Evolutionary conservation across 2,113 vertebrate species (phyloP).

Genomic region (Cardinalis cardinalis): DNA sequence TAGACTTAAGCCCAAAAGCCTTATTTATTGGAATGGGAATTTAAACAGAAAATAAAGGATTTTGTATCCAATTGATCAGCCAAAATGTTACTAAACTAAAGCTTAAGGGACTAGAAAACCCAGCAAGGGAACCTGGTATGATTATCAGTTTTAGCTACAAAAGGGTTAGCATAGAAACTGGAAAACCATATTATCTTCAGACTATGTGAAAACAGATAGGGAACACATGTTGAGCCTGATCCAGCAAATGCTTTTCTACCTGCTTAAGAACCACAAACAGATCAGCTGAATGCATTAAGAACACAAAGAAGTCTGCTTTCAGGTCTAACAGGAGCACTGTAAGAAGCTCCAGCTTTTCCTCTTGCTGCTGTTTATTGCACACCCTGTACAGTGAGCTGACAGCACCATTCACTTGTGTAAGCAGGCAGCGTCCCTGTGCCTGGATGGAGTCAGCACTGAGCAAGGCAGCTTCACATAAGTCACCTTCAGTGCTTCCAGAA

Average conservation of each 20-base stretch:
- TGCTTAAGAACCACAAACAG: background rate
- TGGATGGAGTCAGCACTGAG: fast-evolving
- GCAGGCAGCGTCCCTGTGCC: background rate
- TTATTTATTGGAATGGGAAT: slow-evolving; percentile 53
- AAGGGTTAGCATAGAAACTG: background rate
- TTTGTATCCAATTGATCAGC: slow-evolving; percentile 33
- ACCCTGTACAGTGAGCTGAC: fast-evolving
- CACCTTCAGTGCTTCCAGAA: background rate
- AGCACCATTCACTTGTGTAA: background rate
- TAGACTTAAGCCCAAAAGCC: slow-evolving; percentile 36
- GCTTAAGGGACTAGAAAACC: slow-evolving; percentile 23
- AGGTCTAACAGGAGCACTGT: background rate
- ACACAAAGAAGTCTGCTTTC: background rate
- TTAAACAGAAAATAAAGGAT: slow-evolving; percentile 42
- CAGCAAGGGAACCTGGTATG: background rate
- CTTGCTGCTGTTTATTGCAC: background rate
- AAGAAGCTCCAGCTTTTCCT: background rate
- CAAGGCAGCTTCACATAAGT: background rate
- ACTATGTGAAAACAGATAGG: background rate
- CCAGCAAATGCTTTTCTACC: background rate
- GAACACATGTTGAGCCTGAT: background rate
- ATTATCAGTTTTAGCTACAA: slow-evolving; percentile 37
- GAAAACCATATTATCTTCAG: slow-evolving; percentile 17
- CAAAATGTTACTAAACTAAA: slow-evolving; percentile 53
- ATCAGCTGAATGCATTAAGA: background rate